phyloP scores from a whole-genome alignment of 2,113 vertebrate species.

The Forbesichthys agassizii region DNA sequence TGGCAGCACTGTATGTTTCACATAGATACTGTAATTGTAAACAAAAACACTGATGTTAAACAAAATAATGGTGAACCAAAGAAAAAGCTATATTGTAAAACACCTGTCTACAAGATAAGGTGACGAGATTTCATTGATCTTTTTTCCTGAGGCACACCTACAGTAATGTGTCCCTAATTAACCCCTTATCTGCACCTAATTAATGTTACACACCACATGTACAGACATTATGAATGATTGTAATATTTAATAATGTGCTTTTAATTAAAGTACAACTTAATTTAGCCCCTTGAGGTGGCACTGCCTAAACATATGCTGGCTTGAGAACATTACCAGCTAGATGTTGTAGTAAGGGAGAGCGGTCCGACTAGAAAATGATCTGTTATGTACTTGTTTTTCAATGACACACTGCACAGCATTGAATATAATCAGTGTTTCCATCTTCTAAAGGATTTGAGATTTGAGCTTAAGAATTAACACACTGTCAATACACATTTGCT shows the following conservation, averaged over 20 bases:
- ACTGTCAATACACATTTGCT: too few species aligned
- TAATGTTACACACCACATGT: constrained; percentile 2
- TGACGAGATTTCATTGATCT: background rate
- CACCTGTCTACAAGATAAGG: background rate
- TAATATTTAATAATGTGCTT: constrained; percentile 31
- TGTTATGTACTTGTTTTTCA: background rate
- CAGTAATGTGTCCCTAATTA: background rate
- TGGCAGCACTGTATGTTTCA: too few species aligned
- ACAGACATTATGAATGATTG: constrained; percentile 33
- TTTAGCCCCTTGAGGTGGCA: constrained; percentile 10
- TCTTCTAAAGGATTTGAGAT: too few species aligned
- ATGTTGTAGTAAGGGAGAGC: constrained; percentile 16
- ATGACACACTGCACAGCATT: too few species aligned
- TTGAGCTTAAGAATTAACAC: too few species aligned
- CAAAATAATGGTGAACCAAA: too few species aligned
- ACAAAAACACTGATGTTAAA: too few species aligned
- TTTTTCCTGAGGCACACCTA: too few species aligned
- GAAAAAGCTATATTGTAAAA: background rate
- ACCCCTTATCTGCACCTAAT: background rate
- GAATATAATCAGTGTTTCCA: too few species aligned
- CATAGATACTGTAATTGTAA: too few species aligned
- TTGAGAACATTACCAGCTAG: constrained; percentile 18
- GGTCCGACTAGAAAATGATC: background rate
- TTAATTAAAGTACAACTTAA: constrained; percentile 24
- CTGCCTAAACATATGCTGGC: constrained; percentile 26